Evolutionary conservation across 1,140 invertebrate genomes (phyloP), one percentile per base, ranked within the genome.

Genomic region (Drosophila equinoxialis): DNA sequence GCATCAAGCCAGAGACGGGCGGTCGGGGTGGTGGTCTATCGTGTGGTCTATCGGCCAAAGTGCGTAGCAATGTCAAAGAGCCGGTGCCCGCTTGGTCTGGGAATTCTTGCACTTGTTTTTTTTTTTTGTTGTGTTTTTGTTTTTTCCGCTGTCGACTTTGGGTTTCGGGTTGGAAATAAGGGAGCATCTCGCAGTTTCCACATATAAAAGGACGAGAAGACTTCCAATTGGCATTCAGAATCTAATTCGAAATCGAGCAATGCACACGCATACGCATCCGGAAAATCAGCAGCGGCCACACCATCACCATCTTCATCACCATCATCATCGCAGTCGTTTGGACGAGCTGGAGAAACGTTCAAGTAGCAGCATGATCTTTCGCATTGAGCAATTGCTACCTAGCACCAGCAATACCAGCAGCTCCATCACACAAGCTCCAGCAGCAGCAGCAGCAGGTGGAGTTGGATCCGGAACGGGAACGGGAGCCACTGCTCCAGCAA

Each of bases 101-200:
- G 90, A 91, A 91, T 91, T 91, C 86, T 91, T 91, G 90, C 90
- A 91, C 90, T 91, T 85, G 74, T 89, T 89, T 51, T 17, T 51
- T 51, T 51, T 51, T 51, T 45, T n/a, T 39, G 13, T 23, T 20
- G 11, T 17, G 8, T 20, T 17, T 20, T 51, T 14, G 17, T 51
- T 51, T 17, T 30, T 17, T 51, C 20, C 8, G 45, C 10, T 10
- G 17, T 51, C 20, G 45, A 23, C 14, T 48, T 48, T 14, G 42
- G n/a, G n/a, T 48, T 48, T 8, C 7, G 14, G 20, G 45, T 20
- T 48, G 45, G 42, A 81, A 81, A 77, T 75, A 78, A 79, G 76
- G 84, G 77, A 77, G 78, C 74, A 79, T 48, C 51, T 30, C 4
- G 37, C 11, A 10, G 64, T 23, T 39, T 41, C 39, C 48, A 23